Base-by-base conservation (phyloP, 2,113 vertebrate genomes). In the Petrocephalus microphthalmus region DNA sequence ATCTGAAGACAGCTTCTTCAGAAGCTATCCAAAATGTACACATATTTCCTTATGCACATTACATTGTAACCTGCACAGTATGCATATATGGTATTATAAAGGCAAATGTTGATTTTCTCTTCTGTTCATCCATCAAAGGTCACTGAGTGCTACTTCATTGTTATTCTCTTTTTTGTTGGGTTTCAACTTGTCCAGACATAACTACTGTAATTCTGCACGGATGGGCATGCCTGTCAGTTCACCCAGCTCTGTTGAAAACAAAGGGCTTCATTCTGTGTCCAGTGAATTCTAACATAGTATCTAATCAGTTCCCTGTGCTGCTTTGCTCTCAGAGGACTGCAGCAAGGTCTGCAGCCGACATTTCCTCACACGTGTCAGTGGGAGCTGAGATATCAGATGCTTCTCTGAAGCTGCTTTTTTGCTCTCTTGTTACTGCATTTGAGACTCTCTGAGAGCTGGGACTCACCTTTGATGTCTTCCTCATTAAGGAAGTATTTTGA, bases 401-500 rank as follows among this genome's bases (percentile, higher is more conserved):
- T 10, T 20, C 3, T 25, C 37, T 22, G 45, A 83, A 25, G 81
- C 42, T 83, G 45, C 17, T 49, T 49, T 83, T 83, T n/a, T 71
- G 29, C 2, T 78, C 71, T 74, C 67, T 78, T 19, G 33, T 42
- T 49, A 52, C 45, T 51, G 47, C 82, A 83, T 51, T 49, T 84
- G 49, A 49, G 49, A 25, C 47, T 52, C 47, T 84, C 45, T 5
- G 82, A 25, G 42, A 51, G 22, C 81, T 83, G 81, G 10, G 47
- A 25, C 37, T 83, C 47, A 45, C 81, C 49, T 84, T 84, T 51
- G 45, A 49, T 84, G 45, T 49, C 82, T 84, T 29, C 47, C 49
- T 84, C 45, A 84, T 84, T 84, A 84, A 49, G 45, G n/a, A 84
- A 84, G 49, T 8, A 51, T 51, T 84, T 84, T 51, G 47, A 49